Conservation (phyloP, 1,140 invertebrate genomes). For the Penaeus indicus region DNA sequence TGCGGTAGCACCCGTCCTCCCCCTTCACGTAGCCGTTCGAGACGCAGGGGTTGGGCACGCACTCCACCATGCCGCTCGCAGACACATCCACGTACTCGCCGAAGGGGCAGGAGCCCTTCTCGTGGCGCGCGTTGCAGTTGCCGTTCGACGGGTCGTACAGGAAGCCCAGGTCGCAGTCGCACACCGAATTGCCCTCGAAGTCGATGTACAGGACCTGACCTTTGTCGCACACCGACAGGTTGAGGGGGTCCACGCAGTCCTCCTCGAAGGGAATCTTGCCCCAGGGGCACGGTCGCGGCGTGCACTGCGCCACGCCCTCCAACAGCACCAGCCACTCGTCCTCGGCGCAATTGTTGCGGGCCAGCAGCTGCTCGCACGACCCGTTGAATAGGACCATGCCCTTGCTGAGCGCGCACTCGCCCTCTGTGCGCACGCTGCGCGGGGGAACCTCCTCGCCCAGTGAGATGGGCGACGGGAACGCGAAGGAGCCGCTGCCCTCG, state of each 20-base stretch:
- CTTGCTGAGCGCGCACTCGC: no score
- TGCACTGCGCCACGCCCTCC: constrained; percentile 31
- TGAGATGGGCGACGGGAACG: no score
- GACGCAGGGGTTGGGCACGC: constrained; percentile 42
- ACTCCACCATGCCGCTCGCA: constrained; percentile 32
- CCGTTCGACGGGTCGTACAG: constrained; percentile 49
- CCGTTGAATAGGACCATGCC: constrained; percentile 7
- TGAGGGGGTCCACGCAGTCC: constrained; percentile 32
- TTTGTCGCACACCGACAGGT: constrained; percentile 44
- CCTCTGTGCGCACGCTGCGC: no score
- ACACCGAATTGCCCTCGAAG: constrained; percentile 32
- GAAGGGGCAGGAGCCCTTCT: constrained; percentile 43
- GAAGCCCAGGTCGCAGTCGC: constrained; percentile 54
- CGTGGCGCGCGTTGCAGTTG: constrained; percentile 49
- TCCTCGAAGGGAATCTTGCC: constrained; percentile 32
- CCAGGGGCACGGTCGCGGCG: constrained; percentile 41
- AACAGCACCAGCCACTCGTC: constrained; percentile 52
- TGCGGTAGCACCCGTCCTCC: constrained; percentile 34
- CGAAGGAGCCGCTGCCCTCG: no score
- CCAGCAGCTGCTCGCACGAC: constrained; percentile 19
- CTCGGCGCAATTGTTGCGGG: constrained; percentile 20
- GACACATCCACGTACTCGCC: constrained; percentile 45
- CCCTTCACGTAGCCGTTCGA: constrained; percentile 46
- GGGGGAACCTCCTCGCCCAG: background rate
- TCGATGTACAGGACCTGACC: constrained; percentile 60